Conservation (phyloP, 1,140 invertebrate genomes). For the Neodiprion lecontei region DNA sequence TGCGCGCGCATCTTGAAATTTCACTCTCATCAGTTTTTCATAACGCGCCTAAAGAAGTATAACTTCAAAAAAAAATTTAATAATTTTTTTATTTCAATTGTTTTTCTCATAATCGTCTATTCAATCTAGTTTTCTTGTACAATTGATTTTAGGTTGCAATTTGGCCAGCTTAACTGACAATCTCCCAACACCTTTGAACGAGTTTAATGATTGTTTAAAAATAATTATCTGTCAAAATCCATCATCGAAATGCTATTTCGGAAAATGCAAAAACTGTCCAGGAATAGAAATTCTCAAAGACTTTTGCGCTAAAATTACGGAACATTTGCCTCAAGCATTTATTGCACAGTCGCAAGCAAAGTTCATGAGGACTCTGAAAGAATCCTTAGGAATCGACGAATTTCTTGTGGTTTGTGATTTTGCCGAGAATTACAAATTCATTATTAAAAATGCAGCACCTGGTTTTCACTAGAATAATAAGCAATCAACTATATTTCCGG, state of each 20-base stretch:
- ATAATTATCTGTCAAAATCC: constrained; percentile 12
- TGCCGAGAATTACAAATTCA: constrained; percentile 16
- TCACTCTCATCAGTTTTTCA: too few species aligned
- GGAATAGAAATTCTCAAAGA: constrained; percentile 24
- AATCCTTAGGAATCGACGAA: constrained; percentile 13
- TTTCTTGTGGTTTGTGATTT: constrained; percentile 24
- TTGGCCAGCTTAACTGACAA: too few species aligned
- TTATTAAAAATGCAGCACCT: too few species aligned
- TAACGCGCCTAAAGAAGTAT: too few species aligned
- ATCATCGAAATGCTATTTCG: constrained; percentile 18
- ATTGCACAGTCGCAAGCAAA: constrained; percentile 33
- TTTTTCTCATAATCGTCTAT: too few species aligned
- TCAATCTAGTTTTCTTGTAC: too few species aligned
- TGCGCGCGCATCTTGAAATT: too few species aligned
- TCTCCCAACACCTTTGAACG: background rate
- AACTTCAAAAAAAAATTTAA: too few species aligned
- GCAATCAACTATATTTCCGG: constrained; percentile 30
- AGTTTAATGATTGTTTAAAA: constrained; percentile 21
- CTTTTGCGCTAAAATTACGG: constrained; percentile 18
- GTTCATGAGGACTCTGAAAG: constrained; percentile 25
- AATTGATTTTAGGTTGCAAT: too few species aligned
- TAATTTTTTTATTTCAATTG: too few species aligned
- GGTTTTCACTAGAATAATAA: constrained; percentile 29
- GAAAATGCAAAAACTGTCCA: constrained; percentile 23
- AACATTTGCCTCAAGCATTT: constrained; percentile 27